These are phyloP conservation scores for Dendrocincla fuliginosa DNA, from an alignment of 2,797 vertebrate species.

Conservation along the genomic window DNA sequence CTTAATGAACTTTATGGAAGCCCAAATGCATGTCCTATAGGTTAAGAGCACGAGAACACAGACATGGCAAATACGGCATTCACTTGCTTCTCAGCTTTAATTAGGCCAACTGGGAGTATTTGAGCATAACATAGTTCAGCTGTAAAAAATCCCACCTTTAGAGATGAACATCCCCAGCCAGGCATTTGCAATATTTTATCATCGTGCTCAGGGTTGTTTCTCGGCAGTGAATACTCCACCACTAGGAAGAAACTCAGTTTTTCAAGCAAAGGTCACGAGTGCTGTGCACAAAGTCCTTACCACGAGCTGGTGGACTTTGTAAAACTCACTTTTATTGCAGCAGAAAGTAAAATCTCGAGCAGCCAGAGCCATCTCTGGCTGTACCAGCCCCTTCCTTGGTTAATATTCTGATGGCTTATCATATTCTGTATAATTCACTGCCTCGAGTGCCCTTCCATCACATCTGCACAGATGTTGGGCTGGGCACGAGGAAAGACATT, in stretches of 20 bases:
- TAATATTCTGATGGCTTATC: background rate
- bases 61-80: background rate
- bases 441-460: background rate
- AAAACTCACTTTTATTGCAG: background rate
- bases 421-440: background rate
- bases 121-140: conserved; percentile 32
- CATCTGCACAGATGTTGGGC: background rate
- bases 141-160: conserved; percentile 30
- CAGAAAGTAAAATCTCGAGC: background rate
- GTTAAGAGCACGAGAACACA: conserved; percentile 20
- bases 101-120: conserved; percentile 55
- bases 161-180: background rate
- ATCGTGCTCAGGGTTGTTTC: background rate
- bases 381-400: background rate
- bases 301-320: background rate
- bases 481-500: background rate
- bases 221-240: background rate
- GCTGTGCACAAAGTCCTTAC: background rate
- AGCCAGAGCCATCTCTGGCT: background rate
- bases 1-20: conserved; percentile 20
- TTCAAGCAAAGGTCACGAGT: background rate
- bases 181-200: conserved; percentile 17
- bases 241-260: background rate
- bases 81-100: conserved; percentile 42
- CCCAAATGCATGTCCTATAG: background rate